Evolutionary conservation across 1,140 invertebrate genomes (phyloP).

Genomic region (Octopus bimaculoides): DNA sequence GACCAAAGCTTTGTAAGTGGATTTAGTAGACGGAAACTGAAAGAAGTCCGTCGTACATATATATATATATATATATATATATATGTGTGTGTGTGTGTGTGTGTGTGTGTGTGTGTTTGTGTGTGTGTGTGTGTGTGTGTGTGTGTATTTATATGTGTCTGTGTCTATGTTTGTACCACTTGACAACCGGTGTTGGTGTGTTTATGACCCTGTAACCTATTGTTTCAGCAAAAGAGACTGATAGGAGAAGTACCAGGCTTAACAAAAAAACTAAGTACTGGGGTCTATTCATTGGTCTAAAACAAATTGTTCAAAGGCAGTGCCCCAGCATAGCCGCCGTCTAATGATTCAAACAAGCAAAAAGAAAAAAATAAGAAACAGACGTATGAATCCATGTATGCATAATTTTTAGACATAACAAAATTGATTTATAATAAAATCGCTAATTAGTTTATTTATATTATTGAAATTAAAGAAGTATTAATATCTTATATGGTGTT

Average conservation of each 20-base stretch:
- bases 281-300: background rate
- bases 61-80: background rate
- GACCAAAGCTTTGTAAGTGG: background rate
- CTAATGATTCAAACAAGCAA: background rate
- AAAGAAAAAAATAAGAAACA: background rate
- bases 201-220: too few species aligned
- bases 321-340: background rate
- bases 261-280: background rate
- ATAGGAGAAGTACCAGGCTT: too few species aligned
- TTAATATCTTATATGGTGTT: background rate
- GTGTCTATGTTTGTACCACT: too few species aligned
- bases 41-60: background rate
- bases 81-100: background rate
- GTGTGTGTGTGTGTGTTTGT: too few species aligned
- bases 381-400: background rate
- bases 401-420: background rate
- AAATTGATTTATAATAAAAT: constrained; percentile 3
- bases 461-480: background rate
- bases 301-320: background rate
- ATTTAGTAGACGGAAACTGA: background rate
- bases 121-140: background rate
- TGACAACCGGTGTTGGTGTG: too few species aligned
- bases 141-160: too few species aligned
- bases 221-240: too few species aligned
- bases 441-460: constrained; percentile 8